These are phyloP conservation scores for Sphecodes monilicornis DNA, from an alignment of 2,888 invertebrate genomes.

Conservation along the genomic window DNA sequence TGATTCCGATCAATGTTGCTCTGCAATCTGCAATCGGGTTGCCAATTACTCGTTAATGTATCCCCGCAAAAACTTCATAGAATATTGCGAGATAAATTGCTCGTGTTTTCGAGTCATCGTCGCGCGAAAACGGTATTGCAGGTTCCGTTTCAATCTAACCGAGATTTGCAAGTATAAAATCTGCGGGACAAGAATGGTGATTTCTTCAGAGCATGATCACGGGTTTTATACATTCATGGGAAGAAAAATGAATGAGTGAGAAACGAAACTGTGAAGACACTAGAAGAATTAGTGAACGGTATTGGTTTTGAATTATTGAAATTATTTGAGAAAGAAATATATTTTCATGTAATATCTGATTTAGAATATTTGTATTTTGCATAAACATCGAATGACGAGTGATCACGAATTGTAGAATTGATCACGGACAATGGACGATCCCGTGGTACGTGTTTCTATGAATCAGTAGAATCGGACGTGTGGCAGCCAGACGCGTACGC, in stretches of 20 bases:
- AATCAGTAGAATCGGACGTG: conserved; percentile 30
- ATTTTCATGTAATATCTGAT: neutral
- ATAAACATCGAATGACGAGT: neutral
- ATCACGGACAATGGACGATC: neutral
- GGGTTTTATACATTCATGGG: neutral
- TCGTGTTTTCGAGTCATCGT: neutral
- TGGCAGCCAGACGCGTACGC: neutral
- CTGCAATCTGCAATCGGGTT: neutral
- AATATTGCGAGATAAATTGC: neutral
- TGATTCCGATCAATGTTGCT: conserved; percentile 14
- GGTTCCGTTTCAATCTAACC: neutral
- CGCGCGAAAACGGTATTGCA: neutral
- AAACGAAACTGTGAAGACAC: neutral
- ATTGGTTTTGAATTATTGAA: neutral
- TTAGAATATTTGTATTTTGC: neutral
- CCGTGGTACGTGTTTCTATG: neutral
- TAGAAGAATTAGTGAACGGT: neutral
- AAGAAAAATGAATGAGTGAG: neutral
- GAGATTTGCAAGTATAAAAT: neutral
- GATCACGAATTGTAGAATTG: neutral
- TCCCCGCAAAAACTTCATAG: neutral
- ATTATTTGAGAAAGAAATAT: neutral
- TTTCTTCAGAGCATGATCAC: neutral
- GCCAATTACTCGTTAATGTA: conserved; percentile 1
- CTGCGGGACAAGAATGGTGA: neutral